Percentiles rank a stretch among this genome's conserved stretches.
phyloP scores from a whole-genome alignment of 2,888 invertebrate species.

The Globia sparganii region DNA sequence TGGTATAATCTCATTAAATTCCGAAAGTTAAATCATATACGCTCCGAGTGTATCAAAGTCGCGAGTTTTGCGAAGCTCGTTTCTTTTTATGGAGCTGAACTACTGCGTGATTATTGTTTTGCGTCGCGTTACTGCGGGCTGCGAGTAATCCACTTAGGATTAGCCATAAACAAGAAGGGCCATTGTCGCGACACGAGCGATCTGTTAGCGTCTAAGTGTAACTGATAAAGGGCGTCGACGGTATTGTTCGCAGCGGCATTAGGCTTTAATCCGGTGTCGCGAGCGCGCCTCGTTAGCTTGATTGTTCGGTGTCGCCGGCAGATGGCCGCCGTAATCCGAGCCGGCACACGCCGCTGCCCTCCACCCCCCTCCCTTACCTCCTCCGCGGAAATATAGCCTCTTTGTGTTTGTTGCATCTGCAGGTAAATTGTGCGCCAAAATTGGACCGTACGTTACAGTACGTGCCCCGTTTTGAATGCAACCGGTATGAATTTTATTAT shows the following conservation, averaged over 20 bases:
- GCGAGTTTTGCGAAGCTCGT: slow-evolving; percentile 46
- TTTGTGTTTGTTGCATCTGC: slow-evolving; percentile 90
- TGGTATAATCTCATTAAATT: slow-evolving; percentile 51
- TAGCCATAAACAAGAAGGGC: slow-evolving; percentile 87
- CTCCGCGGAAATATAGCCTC: slow-evolving; percentile 79
- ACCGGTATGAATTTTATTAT: slow-evolving; percentile 85
- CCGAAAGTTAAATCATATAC: slow-evolving; percentile 28
- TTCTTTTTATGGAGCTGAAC: slow-evolving; percentile 61
- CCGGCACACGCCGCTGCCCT: slow-evolving; percentile 71
- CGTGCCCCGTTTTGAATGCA: slow-evolving; percentile 84
- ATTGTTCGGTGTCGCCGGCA: slow-evolving; percentile 88
- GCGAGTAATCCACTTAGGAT: slow-evolving; percentile 88
- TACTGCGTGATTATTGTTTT: slow-evolving; percentile 60
- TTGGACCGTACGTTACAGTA: slow-evolving; percentile 85
- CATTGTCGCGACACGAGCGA: slow-evolving; percentile 86
- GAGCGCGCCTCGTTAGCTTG: slow-evolving; percentile 88
- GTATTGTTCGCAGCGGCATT: slow-evolving; percentile 87
- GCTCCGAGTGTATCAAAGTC: slow-evolving; percentile 50
- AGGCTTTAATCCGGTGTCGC: slow-evolving; percentile 88
- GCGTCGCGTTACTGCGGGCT: slow-evolving; percentile 73
- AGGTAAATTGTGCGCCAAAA: slow-evolving; percentile 89
- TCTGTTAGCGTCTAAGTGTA: slow-evolving; percentile 88
- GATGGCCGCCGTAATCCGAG: slow-evolving; percentile 89
- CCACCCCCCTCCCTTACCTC: slow-evolving; percentile 58
- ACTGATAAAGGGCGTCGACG: slow-evolving; percentile 84